phyloP scores from a whole-genome alignment of 2,797 vertebrate genomes.

The Holocentrus rufus region DNA sequence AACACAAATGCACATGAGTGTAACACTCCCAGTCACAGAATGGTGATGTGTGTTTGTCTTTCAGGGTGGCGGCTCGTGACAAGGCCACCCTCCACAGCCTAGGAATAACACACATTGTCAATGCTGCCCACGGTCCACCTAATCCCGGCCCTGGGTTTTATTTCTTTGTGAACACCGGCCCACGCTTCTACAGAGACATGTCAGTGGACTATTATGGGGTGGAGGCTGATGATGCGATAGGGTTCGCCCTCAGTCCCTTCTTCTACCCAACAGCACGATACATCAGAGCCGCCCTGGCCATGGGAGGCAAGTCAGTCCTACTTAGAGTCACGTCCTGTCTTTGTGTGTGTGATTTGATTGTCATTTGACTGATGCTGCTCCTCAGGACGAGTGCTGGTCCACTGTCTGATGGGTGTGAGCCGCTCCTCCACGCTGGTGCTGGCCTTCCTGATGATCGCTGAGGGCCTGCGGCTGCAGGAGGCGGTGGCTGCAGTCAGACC shows the following conservation, averaged over 20 bases:
- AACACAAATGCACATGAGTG: conserved; percentile 9
- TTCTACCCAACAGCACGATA: conserved; percentile 89
- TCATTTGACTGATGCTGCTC: background rate
- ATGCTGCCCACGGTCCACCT: conserved; percentile 84
- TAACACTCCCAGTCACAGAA: background rate
- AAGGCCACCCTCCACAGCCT: conserved; percentile 83
- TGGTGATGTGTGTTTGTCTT: conserved; percentile 46
- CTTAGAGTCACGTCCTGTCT: background rate
- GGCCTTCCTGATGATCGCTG: conserved; percentile 92
- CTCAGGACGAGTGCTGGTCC: conserved; percentile 90
- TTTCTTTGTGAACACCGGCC: conserved; percentile 84
- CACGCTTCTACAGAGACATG: conserved; percentile 88
- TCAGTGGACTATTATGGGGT: conserved; percentile 88
- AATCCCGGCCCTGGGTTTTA: conserved; percentile 20
- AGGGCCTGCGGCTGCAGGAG: conserved; percentile 85
- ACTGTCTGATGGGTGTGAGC: conserved; percentile 94
- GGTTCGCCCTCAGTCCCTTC: conserved; percentile 88
- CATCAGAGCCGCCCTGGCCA: conserved; percentile 84
- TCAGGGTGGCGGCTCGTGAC: conserved; percentile 86
- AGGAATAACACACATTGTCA: conserved; percentile 91
- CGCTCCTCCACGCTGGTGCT: conserved; percentile 90
- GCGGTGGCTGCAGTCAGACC: conserved; percentile 83
- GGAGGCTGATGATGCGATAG: conserved; percentile 89
- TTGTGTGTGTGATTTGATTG: background rate
- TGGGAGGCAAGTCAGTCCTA: conserved; percentile 81